Evolutionary conservation across 2,113 vertebrate genomes (phyloP), one percentile per base, ranked within the genome.

Genomic region (Oryzias woworae): DNA sequence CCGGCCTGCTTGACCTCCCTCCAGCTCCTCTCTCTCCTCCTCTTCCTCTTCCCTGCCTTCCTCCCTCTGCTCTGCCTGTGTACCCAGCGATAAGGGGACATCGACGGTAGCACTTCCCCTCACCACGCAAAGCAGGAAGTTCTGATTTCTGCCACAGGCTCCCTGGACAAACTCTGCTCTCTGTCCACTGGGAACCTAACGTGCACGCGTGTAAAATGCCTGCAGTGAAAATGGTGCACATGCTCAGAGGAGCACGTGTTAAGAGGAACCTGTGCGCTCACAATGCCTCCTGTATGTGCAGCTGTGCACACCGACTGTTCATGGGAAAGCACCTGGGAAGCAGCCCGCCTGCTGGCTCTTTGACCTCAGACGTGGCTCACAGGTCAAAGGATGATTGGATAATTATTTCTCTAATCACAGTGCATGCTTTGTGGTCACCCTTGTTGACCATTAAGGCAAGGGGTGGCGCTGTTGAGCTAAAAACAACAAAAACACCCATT

Each of bases 61-160:
- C 83, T 82, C 81, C 65, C 71, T 61, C 66, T 13, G 41, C 20
- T 57, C 69, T 17, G 86, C 71, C 84, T 90, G 85, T 88, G 88
- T 84, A 62, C 56, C 71, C 76, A 84, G 78, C 57, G 90, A 91
- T 91, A 92, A 91, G 83, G 75, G 76, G 74, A 74, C 83, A 85
- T 78, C 78, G 59, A 84, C 80, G 58, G 89, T 90, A 89, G 88
- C 82, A 79, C 85, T 90, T 91, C 90, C 90, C 88, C 53, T 84
- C 4, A 54, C 67, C 60, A 71, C 87, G 88, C 90, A 87, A 84
- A 85, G 78, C 87, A 90, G 91, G 90, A 91, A 90, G 83, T 76
- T 77, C 77, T 83, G 80, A 80, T 86, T 90, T 91, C 81, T 78
- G 77, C 22, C 16, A 15, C 66, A 51, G 60, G 45, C 68, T 73